Percentiles rank a stretch among this genome's conserved stretches.
Evolutionary conservation across 30 jellyfish, hydroid and myxozoan genomes (phyloP).

Genomic region (Haliclystus octoradiatus): DNA sequence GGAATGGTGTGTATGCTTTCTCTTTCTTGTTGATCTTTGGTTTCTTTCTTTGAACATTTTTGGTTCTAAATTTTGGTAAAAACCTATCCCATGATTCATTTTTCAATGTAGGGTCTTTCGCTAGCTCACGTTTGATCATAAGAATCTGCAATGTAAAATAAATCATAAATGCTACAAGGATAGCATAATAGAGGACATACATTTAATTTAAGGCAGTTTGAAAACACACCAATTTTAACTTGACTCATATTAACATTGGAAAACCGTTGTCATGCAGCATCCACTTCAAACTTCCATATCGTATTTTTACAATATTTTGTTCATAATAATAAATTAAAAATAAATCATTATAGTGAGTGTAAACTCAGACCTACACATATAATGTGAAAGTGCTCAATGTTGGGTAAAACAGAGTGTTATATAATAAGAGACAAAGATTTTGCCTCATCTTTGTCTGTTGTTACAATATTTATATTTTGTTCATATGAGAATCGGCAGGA

Average conservation of each 20-base stretch:
- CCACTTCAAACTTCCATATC: no score
- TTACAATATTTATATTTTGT: neutral
- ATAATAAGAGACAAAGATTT: neutral
- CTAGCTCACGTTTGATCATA: conserved; percentile 84
- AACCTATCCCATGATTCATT: conserved; percentile 89
- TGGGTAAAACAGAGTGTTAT: no score
- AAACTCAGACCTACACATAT: no score
- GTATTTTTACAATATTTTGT: no score
- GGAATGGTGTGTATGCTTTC: conserved; percentile 93
- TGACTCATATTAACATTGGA: no score
- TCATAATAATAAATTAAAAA: no score
- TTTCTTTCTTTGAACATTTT: conserved; percentile 79
- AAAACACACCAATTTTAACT: no score
- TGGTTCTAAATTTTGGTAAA: conserved; percentile 76
- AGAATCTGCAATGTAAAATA: conserved; percentile 34
- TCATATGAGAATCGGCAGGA: neutral
- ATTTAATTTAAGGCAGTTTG: neutral
- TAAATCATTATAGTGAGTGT: no score
- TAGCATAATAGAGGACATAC: neutral
- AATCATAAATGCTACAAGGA: neutral
- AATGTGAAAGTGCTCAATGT: no score
- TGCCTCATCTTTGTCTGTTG: no score
- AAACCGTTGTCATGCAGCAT: no score
- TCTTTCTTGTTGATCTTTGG: conserved; percentile 58
- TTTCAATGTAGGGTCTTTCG: conserved; percentile 68